Evolutionary conservation across 1,140 invertebrate species (phyloP).

Genomic region (Scaptomyza graminum): DNA sequence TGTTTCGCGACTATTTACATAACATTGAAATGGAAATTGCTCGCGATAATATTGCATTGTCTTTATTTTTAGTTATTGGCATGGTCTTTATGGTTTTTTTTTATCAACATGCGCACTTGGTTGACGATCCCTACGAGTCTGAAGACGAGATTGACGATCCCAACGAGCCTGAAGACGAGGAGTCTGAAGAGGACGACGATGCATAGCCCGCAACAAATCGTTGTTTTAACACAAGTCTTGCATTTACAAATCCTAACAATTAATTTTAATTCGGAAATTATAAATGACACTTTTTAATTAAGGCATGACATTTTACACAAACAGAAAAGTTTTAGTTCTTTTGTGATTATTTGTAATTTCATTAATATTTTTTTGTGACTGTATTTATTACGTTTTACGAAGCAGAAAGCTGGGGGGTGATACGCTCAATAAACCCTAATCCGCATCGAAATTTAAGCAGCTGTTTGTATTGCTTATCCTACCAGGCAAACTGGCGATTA

Average conservation of each 20-base stretch:
- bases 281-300: too few relatives aligned
- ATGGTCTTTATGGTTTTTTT: conserved; percentile 27
- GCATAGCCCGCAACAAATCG: too few relatives aligned
- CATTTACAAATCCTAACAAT: too few relatives aligned
- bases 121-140: conserved; percentile 30
- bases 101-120: conserved; percentile 2
- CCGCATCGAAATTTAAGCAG: conserved; percentile 19
- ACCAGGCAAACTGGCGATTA: conserved; percentile 26
- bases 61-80: conserved; percentile 21
- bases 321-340: too few relatives aligned
- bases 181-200: neutral
- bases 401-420: neutral
- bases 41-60: conserved; percentile 51
- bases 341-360: too few relatives aligned
- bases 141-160: too few relatives aligned
- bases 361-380: too few relatives aligned
- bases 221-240: too few relatives aligned
- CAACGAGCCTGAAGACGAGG: neutral
- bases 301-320: too few relatives aligned
- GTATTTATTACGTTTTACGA: neutral
- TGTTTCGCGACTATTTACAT: conserved; percentile 22
- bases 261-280: too few relatives aligned
- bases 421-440: conserved; percentile 19
- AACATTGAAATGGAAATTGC: conserved; percentile 56
- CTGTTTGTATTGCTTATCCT: conserved; percentile 10